Evolutionary conservation across 2,113 vertebrate species (phyloP).

Genomic region (Chionodraco myersi): DNA sequence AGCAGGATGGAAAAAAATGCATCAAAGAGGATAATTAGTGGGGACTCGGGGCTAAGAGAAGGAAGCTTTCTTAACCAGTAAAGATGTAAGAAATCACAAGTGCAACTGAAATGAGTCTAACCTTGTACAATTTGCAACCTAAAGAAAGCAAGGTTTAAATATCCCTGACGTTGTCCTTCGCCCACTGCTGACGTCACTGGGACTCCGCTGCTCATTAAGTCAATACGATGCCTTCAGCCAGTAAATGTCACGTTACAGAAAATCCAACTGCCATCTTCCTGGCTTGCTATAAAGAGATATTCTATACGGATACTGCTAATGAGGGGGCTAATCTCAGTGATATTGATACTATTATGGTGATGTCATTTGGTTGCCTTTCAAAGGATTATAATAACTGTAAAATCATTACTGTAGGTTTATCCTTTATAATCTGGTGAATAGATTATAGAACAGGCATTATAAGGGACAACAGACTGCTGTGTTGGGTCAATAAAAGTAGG

Average conservation of each 20-base stretch:
- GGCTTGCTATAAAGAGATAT: background rate
- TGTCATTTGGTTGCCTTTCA: constrained; percentile 6
- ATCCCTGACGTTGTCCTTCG: constrained; percentile 48
- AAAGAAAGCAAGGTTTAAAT: constrained; percentile 46
- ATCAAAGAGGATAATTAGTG: constrained; percentile 19
- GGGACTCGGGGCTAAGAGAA: constrained; percentile 1
- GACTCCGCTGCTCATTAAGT: constrained; percentile 65
- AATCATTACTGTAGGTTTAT: constrained; percentile 33
- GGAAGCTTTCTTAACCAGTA: background rate
- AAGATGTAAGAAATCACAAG: constrained; percentile 1
- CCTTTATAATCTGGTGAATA: constrained; percentile 27
- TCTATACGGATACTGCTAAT: constrained; percentile 24
- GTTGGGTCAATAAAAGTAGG: background rate
- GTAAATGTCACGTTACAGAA: constrained; percentile 67
- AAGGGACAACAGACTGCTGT: too few relatives aligned
- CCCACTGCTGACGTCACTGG: constrained; percentile 67
- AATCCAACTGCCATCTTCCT: constrained; percentile 6
- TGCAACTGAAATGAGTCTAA: background rate
- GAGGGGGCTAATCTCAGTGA: constrained; percentile 21
- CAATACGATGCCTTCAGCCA: constrained; percentile 49
- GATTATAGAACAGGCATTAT: background rate
- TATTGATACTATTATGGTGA: background rate
- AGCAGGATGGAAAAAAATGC: background rate
- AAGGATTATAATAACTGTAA: constrained; percentile 36
- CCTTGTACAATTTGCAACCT: background rate